phyloP scores from a whole-genome alignment of 1,140 invertebrate species.

The Bombus cullumanus region DNA sequence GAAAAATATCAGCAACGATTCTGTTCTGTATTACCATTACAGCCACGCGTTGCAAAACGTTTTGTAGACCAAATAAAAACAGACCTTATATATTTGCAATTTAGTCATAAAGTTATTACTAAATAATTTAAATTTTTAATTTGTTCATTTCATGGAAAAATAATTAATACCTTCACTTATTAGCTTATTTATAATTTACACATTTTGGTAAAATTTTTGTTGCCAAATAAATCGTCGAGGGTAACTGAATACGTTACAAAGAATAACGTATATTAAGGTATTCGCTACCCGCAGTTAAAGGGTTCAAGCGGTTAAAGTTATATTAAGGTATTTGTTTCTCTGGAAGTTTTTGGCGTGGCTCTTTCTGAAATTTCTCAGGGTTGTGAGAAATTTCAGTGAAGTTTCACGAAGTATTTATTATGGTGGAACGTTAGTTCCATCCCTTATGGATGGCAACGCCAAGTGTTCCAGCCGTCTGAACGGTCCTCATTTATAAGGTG shows the following conservation, averaged over 20 bases:
- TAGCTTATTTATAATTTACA: neutral
- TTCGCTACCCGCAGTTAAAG: neutral
- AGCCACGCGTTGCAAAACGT: too few relatives aligned
- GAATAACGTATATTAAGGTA: neutral
- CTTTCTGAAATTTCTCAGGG: neutral
- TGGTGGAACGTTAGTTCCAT: slow-evolving; percentile 3
- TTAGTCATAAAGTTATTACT: too few relatives aligned
- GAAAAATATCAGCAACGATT: too few relatives aligned
- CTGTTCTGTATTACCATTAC: too few relatives aligned
- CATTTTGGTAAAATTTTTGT: neutral
- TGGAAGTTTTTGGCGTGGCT: neutral
- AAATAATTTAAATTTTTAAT: too few relatives aligned
- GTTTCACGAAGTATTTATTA: neutral
- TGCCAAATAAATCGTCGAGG: neutral
- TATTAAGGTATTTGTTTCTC: slow-evolving; percentile 12
- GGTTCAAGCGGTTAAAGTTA: neutral
- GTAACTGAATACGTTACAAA: neutral
- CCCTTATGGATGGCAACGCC: slow-evolving; percentile 16
- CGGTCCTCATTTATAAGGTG: slow-evolving; percentile 48
- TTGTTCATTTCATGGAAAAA: too few relatives aligned
- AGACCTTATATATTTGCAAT: too few relatives aligned
- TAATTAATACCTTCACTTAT: too few relatives aligned
- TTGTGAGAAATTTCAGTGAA: neutral
- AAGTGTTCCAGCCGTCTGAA: slow-evolving; percentile 9
- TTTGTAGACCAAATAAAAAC: too few relatives aligned